A percentile compares a stretch with the other conserved stretches of the same genome.
phyloP scores from a whole-genome alignment of 1,140 invertebrate genomes.

The Scylla paramamosain region DNA sequence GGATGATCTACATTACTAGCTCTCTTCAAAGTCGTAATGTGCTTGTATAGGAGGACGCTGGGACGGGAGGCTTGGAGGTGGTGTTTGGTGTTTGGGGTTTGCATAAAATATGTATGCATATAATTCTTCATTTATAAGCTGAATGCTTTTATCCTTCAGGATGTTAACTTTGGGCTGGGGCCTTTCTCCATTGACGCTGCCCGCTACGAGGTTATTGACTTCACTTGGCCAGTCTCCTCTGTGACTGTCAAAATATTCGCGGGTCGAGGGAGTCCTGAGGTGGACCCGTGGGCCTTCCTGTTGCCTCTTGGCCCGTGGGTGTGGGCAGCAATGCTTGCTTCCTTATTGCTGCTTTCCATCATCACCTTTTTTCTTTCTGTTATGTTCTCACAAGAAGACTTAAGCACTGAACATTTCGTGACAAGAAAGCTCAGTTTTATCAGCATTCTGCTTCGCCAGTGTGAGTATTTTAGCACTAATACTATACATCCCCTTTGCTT shows the following conservation, averaged over 20 bases:
- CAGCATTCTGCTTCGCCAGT: no score
- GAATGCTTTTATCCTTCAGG: neutral
- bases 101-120: no score
- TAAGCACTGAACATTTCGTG: no score
- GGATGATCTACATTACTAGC: no score
- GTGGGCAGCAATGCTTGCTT: slow-evolving; percentile 17
- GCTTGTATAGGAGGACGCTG: no score
- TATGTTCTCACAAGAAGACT: neutral
- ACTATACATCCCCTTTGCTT: no score
- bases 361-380: neutral
- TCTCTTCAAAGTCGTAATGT: no score
- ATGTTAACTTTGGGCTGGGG: neutral
- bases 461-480: no score
- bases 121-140: no score
- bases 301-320: slow-evolving; percentile 14
- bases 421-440: no score
- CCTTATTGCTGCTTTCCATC: neutral
- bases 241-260: neutral
- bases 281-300: slow-evolving; percentile 42
- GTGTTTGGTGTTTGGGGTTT: no score
- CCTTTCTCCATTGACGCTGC: neutral
- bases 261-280: slow-evolving; percentile 21
- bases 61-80: no score
- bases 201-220: slow-evolving; percentile 15
- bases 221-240: neutral